Conservation (phyloP, 2,113 vertebrate species). For the Nymphicus hollandicus region DNA sequence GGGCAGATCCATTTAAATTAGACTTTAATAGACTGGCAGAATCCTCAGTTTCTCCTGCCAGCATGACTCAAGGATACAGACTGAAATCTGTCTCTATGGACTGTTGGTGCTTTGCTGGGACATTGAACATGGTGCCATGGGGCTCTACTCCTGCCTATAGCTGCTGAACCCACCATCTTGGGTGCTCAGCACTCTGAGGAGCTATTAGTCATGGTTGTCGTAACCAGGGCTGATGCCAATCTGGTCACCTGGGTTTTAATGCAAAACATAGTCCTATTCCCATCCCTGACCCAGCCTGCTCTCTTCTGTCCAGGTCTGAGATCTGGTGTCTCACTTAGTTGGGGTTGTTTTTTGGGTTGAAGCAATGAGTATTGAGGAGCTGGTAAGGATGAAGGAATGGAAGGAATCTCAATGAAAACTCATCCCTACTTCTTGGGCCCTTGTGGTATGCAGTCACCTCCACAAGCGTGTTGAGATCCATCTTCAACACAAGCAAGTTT, state of each 20-base stretch:
- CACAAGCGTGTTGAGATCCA: fast-evolving
- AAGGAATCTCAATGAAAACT: background rate
- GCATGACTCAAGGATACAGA: background rate
- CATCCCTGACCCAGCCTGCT: background rate
- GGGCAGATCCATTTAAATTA: background rate
- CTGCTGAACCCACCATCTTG: background rate
- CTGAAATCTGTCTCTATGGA: background rate
- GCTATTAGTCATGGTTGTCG: background rate
- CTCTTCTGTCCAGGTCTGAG: background rate
- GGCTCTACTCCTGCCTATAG: background rate
- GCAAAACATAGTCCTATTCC: background rate
- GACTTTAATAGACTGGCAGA: background rate
- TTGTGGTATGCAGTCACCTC: background rate
- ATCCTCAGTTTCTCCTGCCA: background rate
- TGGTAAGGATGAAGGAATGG: background rate
- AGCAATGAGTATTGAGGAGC: background rate
- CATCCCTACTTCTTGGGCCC: background rate
- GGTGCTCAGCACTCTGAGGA: background rate
- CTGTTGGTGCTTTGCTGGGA: background rate
- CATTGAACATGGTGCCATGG: background rate
- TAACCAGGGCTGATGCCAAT: background rate
- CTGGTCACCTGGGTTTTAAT: background rate
- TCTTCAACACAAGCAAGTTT: background rate
- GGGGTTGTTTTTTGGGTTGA: background rate
- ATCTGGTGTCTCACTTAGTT: background rate